Evolutionary conservation across 2,797 vertebrate genomes (phyloP), one percentile per base, ranked within the genome.

Genomic region (Philypnodon macrostomus): DNA sequence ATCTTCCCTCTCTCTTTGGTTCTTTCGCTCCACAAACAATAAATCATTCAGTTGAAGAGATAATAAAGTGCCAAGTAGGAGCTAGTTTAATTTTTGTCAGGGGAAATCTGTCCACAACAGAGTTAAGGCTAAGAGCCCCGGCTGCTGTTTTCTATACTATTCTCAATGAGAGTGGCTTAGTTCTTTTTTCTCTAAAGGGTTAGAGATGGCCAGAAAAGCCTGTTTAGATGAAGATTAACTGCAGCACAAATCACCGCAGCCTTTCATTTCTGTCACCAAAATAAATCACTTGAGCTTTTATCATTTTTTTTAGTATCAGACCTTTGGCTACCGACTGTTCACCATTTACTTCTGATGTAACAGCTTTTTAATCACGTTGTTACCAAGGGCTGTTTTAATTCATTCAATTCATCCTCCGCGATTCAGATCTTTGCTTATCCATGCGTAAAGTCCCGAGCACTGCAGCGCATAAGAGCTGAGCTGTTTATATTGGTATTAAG

Each of bases 41-140:
- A 92, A 93, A 95, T 92, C 87, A 91, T 90, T 93, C 91, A 89
- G 83, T 89, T 91, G 87, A 91, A 91, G 87, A 92, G 89, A 92
- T 93, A 93, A 92, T 92, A 91, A 88, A 92, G 81, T 84, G 90
- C 81, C 86, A 91, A 90, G 81, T 88, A 90, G 87, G 86, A 91
- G 87, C 87, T 87, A 76, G 81, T 86, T 91, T 92, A 92, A 91
- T 93, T 93, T 88, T 85, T 92, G 82, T 93, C 84, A 90, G 84
- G 89, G 85, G 89, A 93, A 88, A 94, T 92, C 88, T 89, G 88
- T 84, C 84, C 81, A 80, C 83, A 75, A 64, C 79, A 78, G 78
- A 83, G 81, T 85, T 83, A 85, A 80, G 76, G 67, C n/a, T n/a
- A n/a, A n/a, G n/a, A n/a, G n/a, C n/a, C n/a, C n/a, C n/a, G n/a